Base-by-base conservation (phyloP, 2,113 vertebrate genomes). In the Odobenus rosmarus region DNA sequence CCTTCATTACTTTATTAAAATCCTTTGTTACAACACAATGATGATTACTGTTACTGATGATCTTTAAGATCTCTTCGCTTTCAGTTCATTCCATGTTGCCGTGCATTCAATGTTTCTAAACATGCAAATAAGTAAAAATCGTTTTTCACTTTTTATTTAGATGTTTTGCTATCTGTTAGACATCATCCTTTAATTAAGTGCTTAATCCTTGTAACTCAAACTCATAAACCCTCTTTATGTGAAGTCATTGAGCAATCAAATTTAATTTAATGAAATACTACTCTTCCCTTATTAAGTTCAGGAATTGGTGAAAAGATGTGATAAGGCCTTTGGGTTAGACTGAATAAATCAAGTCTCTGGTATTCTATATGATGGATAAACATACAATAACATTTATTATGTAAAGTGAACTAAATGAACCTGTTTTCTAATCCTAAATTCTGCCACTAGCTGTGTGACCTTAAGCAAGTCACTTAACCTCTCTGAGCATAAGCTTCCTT, bases 261-360 rank as follows among this genome's bases (percentile, higher is more conserved):
- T 83, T 88, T 88, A 92, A 28, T 92, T 93, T 85, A 90, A 61
- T 97, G 85, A 97, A 94, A 83, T 84, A 49, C 23, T 86, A 23
- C 69, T 92, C 42, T 95, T 85, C 72, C 33, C 19, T 81, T 96
- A 55, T 42, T 80, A 90, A 77, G 53, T 94, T 14, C 13, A 86
- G 21, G 69, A 46, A 49, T 84, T 88, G 39, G n/a, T 90, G 39
- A 77, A 97, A 95, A 36, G 23, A 74, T 79, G 4, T 55, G 33
- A 39, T 31, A 39, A 88, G 16, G 31, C 49, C 42, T 95, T 55
- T 95, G 69, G 23, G n/a, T 93, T 88, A 88, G 19, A 64, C 3
- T 62, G 21, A 23, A 51, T 95, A 61, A 61, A 51, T 69, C 55
- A 87, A 59, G 53, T 88, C 49, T 93, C 42, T 92, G 26, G 4